Base-by-base conservation (phyloP, 30 jellyfish, hydroid and myxozoan genomes). In the Sanderia malayensis region DNA sequence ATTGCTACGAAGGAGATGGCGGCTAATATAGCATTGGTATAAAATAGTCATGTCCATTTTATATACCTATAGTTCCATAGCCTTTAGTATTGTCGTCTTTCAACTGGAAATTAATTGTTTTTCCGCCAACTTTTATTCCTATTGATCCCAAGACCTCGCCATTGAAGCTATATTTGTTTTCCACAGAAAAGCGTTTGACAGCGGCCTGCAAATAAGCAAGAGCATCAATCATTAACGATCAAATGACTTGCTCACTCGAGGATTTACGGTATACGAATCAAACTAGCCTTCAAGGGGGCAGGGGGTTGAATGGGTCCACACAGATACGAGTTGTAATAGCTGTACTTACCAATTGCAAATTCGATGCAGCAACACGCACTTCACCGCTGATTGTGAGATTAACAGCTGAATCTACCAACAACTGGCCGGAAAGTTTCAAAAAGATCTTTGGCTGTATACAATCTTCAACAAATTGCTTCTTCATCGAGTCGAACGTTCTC, bases 31-130 rank as follows among this genome's bases (percentile, higher is more conserved):
- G n/a, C n/a, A n/a, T n/a, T n/a, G n/a, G n/a, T n/a, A n/a, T n/a
- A n/a, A n/a, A n/a, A n/a, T n/a, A n/a, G n/a, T n/a, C n/a, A n/a
- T n/a, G n/a, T n/a, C n/a, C n/a, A n/a, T n/a, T n/a, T n/a, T n/a
- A n/a, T n/a, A n/a, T 55, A 61, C 92, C 92, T 41, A 79, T 29
- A 31, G 70, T 19, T 1, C 92, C 92, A 67, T 21, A 31, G 65
- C 71, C 78, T 20, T 25, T 44, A 18, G 70, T 22, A 23, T 33
- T 31, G 0, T 44, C 60, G 61, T 79, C 92, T 47, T 79, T 60
- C 8, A 79, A 20, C 0, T 32, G 27, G n/a, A 79, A 26, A 7
- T 27, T 27, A 10, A 79, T 55, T 22, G 71, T 22, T 37, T 66
- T 45, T 4, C 83, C 83, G 19, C 63, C 83, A 17, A 66, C 77